A percentile compares a stretch with the other conserved stretches of the same genome.
Conservation (phyloP, 1,140 invertebrate species). For the Druon quercuslanigerum region DNA sequence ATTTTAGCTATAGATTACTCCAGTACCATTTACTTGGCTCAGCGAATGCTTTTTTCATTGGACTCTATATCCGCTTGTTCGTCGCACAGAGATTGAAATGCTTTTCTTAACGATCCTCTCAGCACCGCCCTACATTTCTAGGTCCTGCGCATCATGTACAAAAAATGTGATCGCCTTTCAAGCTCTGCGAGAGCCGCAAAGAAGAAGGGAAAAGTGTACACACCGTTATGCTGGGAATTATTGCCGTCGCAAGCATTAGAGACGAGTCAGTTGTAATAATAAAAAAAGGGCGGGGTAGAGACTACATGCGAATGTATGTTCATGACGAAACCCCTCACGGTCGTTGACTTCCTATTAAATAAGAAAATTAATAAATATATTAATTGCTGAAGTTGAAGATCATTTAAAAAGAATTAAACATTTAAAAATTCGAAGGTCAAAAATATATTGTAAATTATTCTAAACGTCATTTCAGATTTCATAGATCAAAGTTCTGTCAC, state of each 20-base stretch:
- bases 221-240: not conserved
- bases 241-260: not conserved
- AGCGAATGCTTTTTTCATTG: not conserved
- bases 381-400: too few relatives aligned
- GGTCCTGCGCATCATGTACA: slow-evolving; percentile 14
- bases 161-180: slow-evolving; percentile 24
- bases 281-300: not conserved
- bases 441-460: too few relatives aligned
- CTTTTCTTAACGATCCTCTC: slow-evolving; percentile 18
- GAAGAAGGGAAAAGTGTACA: not conserved
- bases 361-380: too few relatives aligned
- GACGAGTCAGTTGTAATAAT: not conserved
- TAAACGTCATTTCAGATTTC: too few relatives aligned
- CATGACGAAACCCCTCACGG: not conserved
- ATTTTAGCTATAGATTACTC: too few relatives aligned
- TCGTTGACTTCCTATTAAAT: not conserved
- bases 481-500: too few relatives aligned
- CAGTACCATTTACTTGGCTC: too few relatives aligned
- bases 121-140: slow-evolving; percentile 25
- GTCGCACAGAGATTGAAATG: slow-evolving; percentile 19
- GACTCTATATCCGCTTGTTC: slow-evolving; percentile 1
- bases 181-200: not conserved
- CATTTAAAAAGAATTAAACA: too few relatives aligned
- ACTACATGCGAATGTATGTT: not conserved
- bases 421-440: too few relatives aligned